Conservation (phyloP, 2,113 vertebrate genomes). For the Diglossa brunneiventris region DNA sequence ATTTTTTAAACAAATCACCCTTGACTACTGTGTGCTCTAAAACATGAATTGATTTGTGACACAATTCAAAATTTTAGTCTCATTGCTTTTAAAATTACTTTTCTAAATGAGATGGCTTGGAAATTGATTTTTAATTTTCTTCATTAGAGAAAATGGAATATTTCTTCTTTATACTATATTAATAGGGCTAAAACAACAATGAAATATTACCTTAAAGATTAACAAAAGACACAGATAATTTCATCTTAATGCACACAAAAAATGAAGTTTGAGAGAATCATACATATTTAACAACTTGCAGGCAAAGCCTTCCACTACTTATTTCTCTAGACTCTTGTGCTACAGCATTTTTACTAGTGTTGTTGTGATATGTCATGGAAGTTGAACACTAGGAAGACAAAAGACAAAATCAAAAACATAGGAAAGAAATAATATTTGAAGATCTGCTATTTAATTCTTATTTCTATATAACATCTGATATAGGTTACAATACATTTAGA, state of each 20-base stretch:
- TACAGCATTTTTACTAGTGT: neutral
- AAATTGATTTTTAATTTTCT: neutral
- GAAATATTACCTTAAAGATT: neutral
- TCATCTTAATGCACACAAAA: neutral
- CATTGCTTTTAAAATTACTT: neutral
- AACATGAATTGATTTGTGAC: neutral
- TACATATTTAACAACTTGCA: neutral
- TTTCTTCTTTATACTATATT: neutral
- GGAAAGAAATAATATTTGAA: neutral
- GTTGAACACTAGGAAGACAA: neutral
- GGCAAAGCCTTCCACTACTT: neutral
- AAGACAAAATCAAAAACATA: neutral
- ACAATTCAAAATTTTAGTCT: neutral
- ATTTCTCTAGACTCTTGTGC: neutral
- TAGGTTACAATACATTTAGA: neutral
- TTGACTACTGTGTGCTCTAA: neutral
- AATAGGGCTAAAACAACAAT: neutral
- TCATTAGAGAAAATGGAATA: neutral
- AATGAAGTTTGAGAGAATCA: neutral
- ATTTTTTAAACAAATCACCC: neutral
- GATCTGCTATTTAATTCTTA: neutral
- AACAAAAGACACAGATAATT: neutral
- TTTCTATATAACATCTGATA: neutral
- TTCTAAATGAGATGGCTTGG: neutral
- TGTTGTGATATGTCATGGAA: neutral